Base-by-base conservation (phyloP, 2,888 invertebrate species). In the Machimus atricapillus region DNA sequence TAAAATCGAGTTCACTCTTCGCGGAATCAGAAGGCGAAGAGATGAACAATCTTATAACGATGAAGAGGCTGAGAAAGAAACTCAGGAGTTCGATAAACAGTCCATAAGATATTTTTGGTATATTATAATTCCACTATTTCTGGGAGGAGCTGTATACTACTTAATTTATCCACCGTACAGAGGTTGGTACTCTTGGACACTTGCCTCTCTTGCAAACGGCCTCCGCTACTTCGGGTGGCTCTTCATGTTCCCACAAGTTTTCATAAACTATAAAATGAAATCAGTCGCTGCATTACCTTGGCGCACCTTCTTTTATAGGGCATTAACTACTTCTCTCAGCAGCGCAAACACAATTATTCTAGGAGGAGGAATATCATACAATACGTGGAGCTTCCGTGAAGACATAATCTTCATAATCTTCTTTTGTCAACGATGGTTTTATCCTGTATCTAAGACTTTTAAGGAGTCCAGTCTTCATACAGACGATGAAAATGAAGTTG, bases 141-240 rank as follows among this genome's bases (percentile, higher is more conserved):
- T 96, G 37, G 95, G 94, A 34, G 98, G 98, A 6, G 99, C 99
- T 8, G 91, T 96, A 8, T 99, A 99, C 93, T 98, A 98, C 7
- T 94, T 99, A 34, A 89, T 99, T 14, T 99, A 98, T 92, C 96
- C 97, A 90, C 97, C 98, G n/a, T 99, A 99, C 91, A 98, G 97
- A 93, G 98, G 98, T 91, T 98, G 98, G 98, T 98, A 98, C 92
- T 98, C 98, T 0, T 99, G 99, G 99, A 96, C 96, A 31, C 94
- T 99, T 40, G 96, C 96, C 92, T 98, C 98, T 90, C 91, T 98
- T 78, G 98, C 98, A 9, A 98, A 98, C 93, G 98, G 98, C 1
- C 98, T 99, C 2, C 99, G 99, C 93, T 98, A 98, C 0, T 99
- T 99, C 93, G 99, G 99, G 0, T 99, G 99, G 93, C 94, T 99